Percentiles rank a stretch among this genome's conserved stretches.
Evolutionary conservation across 2,797 vertebrate genomes (phyloP).

Genomic region (Spondyliosoma cantharus): DNA sequence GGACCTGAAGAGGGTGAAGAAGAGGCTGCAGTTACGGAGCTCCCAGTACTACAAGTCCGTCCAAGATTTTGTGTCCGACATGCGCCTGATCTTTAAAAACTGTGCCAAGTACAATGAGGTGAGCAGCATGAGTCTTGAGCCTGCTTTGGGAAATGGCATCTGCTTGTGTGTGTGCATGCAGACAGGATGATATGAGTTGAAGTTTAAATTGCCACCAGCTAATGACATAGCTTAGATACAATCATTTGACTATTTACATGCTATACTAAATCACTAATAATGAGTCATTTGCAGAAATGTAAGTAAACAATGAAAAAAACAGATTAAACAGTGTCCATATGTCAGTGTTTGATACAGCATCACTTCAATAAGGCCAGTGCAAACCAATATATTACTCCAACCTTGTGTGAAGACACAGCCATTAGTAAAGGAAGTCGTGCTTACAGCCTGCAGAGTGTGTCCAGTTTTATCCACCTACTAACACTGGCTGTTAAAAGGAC

Average conservation of each 20-base stretch:
- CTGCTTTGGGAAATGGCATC: constrained; percentile 64
- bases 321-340: not conserved
- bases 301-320: not conserved
- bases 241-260: constrained; percentile 13
- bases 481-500: constrained; percentile 46
- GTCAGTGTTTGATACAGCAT: not conserved
- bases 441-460: constrained; percentile 22
- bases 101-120: constrained; percentile 99
- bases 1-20: constrained; percentile 97
- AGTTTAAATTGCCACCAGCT: constrained; percentile 8
- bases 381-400: constrained; percentile 49
- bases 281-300: not conserved
- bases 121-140: constrained; percentile 85
- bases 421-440: constrained; percentile 8
- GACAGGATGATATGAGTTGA: constrained; percentile 47
- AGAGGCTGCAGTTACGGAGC: constrained; percentile 93
- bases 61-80: constrained; percentile 94
- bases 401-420: constrained; percentile 20
- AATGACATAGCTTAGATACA: not conserved
- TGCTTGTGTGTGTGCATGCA: constrained; percentile 56
- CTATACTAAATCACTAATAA: not conserved
- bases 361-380: not conserved
- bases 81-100: constrained; percentile 97
- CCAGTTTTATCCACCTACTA: constrained; percentile 55
- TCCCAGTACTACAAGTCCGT: constrained; percentile 92